A percentile compares a stretch with the other conserved stretches of the same genome.
Evolutionary conservation across 30 jellyfish, hydroid and myxozoan genomes (phyloP).

Genomic region (Sanderia malayensis): DNA sequence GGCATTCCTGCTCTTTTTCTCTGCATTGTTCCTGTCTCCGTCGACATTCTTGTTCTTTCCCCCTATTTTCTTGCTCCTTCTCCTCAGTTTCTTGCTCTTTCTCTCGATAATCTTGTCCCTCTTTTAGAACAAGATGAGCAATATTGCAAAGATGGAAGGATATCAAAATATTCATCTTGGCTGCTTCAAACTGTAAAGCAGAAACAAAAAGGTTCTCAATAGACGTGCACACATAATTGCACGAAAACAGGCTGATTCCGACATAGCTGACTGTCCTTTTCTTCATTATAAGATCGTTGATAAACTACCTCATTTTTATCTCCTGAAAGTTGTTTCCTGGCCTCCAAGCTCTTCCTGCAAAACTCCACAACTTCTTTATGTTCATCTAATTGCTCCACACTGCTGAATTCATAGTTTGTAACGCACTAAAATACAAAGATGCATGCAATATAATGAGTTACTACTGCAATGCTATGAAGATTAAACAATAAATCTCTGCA

Average conservation of each 20-base stretch:
- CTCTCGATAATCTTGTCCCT: background rate
- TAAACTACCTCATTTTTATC: slow-evolving; percentile 70
- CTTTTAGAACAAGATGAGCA: slow-evolving; percentile 12
- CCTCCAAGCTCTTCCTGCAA: slow-evolving; percentile 63
- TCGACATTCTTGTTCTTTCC: background rate
- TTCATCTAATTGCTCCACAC: slow-evolving; percentile 51
- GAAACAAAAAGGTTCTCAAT: background rate
- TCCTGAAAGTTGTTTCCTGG: slow-evolving; percentile 47
- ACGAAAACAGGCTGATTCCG: too few species aligned
- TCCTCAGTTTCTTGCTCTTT: background rate
- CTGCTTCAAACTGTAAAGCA: slow-evolving; percentile 28
- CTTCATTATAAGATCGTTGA: too few species aligned
- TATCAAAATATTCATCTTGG: slow-evolving; percentile 23
- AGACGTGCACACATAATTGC: too few species aligned
- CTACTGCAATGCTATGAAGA: too few species aligned
- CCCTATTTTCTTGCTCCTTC: background rate
- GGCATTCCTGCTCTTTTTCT: too few species aligned
- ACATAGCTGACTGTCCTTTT: too few species aligned
- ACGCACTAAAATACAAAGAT: too few species aligned
- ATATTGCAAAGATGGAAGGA: slow-evolving; percentile 26
- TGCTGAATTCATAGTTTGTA: too few species aligned
- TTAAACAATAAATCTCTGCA: too few species aligned
- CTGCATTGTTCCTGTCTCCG: too few species aligned
- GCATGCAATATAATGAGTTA: too few species aligned
- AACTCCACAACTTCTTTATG: slow-evolving; percentile 57